A percentile compares a stretch with the other conserved stretches of the same genome.
Conservation (phyloP, 2,113 vertebrate genomes). For the Archilochus colubris region DNA sequence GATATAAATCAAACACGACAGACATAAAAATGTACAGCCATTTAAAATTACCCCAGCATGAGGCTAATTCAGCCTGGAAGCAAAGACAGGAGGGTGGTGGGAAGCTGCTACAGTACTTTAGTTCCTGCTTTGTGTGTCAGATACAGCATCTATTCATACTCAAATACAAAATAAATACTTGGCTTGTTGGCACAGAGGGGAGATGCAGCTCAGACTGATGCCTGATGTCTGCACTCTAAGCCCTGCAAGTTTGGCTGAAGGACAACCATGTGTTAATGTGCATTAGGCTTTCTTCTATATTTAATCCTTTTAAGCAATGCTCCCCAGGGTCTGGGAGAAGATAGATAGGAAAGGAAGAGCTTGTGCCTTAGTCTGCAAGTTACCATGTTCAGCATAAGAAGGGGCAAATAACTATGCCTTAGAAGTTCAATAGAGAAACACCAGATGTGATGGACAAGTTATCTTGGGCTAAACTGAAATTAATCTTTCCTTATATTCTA, state of each 20-base stretch:
- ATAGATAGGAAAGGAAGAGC: background rate
- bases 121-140: background rate
- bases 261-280: background rate
- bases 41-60: background rate
- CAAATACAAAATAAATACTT: background rate
- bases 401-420: background rate
- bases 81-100: background rate
- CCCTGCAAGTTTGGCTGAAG: background rate
- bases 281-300: background rate
- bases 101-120: background rate
- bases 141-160: background rate
- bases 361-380: background rate
- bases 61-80: background rate
- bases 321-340: background rate
- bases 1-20: background rate
- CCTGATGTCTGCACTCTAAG: background rate
- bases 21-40: background rate
- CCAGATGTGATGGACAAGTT: accelerated
- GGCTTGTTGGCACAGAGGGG: background rate
- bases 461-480: background rate
- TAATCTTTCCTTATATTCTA: background rate
- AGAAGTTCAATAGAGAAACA: background rate
- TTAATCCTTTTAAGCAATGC: background rate
- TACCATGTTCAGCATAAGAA: background rate
- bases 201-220: background rate